Conservation (phyloP, 2,888 invertebrate species). For the Xanthia togata region DNA sequence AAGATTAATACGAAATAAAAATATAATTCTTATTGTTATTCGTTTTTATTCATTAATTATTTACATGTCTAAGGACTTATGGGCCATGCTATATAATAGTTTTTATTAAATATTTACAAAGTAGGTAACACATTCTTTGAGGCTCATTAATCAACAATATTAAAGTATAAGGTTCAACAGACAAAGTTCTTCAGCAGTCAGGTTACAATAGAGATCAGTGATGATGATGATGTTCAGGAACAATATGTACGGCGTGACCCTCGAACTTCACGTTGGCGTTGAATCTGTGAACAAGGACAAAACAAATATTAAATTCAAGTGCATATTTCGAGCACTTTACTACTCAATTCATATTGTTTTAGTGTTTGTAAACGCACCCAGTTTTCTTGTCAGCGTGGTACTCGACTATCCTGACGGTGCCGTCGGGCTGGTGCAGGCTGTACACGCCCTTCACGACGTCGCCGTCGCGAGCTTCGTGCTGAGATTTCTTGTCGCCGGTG, state of each 20-base stretch:
- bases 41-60: too few relatives aligned
- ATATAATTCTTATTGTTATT: too few relatives aligned
- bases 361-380: conserved; percentile 32
- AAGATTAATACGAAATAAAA: too few relatives aligned
- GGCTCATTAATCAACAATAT: conserved; percentile 36
- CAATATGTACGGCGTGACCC: conserved; percentile 65
- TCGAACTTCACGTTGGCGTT: conserved; percentile 64
- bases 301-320: not conserved
- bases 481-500: conserved; percentile 88
- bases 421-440: conserved; percentile 85
- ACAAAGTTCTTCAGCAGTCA: not conserved
- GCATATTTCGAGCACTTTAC: not conserved
- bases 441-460: conserved; percentile 90
- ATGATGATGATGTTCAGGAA: conserved; percentile 62
- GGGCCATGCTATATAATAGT: too few relatives aligned
- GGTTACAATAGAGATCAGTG: conserved; percentile 36
- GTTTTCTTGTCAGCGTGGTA: conserved; percentile 84
- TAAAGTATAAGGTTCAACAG: conserved; percentile 26
- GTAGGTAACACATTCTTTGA: conserved; percentile 47
- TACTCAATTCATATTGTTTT: not conserved
- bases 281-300: conserved; percentile 48
- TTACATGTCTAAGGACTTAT: too few relatives aligned
- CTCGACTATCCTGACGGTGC: conserved; percentile 83
- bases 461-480: conserved; percentile 88
- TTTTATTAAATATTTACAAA: conserved; percentile 40